phyloP scores from a whole-genome alignment of 2,797 vertebrate genomes.

The Caiman crocodilus region DNA sequence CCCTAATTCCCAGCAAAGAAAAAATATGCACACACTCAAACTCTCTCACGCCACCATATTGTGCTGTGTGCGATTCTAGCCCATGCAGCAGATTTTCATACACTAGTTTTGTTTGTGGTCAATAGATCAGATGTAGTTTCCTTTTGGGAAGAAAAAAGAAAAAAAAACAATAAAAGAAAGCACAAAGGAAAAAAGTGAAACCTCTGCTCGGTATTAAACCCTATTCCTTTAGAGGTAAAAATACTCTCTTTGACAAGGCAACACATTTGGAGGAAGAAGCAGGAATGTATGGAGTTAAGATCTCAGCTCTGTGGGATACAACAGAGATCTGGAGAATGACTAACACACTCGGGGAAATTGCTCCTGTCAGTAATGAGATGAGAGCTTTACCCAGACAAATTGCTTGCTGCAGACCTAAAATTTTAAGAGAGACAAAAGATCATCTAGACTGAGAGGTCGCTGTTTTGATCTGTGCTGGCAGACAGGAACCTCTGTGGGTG shows the following conservation, averaged over 20 bases:
- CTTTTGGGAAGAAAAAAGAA: not conserved
- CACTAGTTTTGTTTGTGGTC: not conserved
- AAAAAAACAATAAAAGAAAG: not conserved
- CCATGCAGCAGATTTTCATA: not conserved
- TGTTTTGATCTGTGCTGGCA: accelerated
- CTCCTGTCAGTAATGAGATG: accelerated
- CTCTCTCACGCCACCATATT: not conserved
- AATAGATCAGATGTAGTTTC: accelerated
- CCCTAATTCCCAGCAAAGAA: conserved; percentile 41
- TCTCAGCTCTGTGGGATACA: not conserved
- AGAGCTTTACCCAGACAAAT: not conserved
- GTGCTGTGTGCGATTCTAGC: not conserved
- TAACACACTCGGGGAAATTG: not conserved
- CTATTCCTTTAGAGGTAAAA: not conserved
- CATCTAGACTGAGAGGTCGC: not conserved
- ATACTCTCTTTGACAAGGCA: accelerated
- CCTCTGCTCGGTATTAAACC: not conserved
- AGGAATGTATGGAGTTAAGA: not conserved
- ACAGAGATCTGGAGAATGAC: not conserved
- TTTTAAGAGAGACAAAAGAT: not conserved
- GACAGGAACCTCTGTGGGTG: not conserved
- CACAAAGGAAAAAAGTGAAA: not conserved
- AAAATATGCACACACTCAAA: not conserved
- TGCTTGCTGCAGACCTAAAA: not conserved
- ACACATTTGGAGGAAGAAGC: not conserved